Conservation (phyloP, 2,888 invertebrate species). For the Ephialtes manifestator region DNA sequence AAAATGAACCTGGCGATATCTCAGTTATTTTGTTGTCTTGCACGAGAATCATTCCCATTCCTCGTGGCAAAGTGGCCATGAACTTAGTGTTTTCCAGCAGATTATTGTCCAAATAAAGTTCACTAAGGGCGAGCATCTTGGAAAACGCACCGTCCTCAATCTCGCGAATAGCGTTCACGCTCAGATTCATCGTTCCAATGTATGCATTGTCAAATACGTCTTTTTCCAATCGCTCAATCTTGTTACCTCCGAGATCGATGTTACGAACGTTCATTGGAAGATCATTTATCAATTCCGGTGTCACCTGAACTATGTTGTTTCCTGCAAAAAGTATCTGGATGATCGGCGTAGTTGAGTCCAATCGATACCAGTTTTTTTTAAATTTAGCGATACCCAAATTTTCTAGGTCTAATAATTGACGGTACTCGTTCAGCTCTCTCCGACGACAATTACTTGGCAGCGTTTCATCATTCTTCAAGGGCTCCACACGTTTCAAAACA, state of each 20-base stretch:
- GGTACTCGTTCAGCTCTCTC: background rate
- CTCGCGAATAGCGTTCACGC: background rate
- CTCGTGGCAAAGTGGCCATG: no score
- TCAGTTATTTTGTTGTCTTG: no score
- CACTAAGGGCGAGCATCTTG: no score
- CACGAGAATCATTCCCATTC: no score
- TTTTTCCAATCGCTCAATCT: background rate
- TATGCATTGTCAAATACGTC: background rate
- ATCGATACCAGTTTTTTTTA: background rate
- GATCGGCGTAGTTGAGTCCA: background rate
- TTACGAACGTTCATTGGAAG: background rate
- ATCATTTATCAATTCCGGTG: background rate
- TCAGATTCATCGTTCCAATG: background rate
- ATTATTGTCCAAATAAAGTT: no score
- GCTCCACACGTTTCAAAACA: no score
- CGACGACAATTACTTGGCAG: background rate
- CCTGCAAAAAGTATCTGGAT: background rate
- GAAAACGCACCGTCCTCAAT: background rate
- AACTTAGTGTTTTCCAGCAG: no score
- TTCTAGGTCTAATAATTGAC: background rate
- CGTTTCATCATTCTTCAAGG: background rate
- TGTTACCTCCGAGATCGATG: background rate
- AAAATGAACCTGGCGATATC: no score
- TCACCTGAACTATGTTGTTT: background rate
- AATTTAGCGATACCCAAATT: background rate